Evolutionary conservation across 2,888 invertebrate species (phyloP).

Genomic region (Caenorhabditis uteleia): DNA sequence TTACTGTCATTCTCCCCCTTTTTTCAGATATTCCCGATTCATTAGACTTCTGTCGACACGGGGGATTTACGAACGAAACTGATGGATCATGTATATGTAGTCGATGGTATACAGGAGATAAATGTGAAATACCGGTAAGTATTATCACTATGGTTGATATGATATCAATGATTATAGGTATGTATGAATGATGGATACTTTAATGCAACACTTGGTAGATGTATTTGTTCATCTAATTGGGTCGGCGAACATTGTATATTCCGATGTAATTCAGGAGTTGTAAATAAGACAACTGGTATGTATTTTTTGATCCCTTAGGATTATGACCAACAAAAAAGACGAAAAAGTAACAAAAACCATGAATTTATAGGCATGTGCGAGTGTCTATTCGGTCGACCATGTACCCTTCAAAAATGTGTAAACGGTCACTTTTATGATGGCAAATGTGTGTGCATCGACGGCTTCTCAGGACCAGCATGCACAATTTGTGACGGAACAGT

Average conservation of each 20-base stretch:
- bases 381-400: slow-evolving; percentile 29
- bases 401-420: slow-evolving; percentile 35
- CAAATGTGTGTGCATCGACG: slow-evolving; percentile 33
- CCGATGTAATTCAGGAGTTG: slow-evolving; percentile 36
- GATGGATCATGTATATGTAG: slow-evolving; percentile 40
- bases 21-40: no score
- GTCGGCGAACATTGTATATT: slow-evolving; percentile 39
- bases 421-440: slow-evolving; percentile 43
- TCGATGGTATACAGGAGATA: slow-evolving; percentile 25
- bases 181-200: slow-evolving; percentile 43
- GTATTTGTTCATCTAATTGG: slow-evolving; percentile 36
- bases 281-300: slow-evolving; percentile 41
- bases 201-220: slow-evolving; percentile 31
- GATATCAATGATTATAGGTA: neutral
- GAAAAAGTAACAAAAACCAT: neutral
- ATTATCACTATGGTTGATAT: neutral
- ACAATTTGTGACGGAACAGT: slow-evolving; percentile 37
- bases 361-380: slow-evolving; percentile 25
- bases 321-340: neutral
- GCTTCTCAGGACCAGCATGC: slow-evolving; percentile 43
- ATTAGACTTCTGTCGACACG: slow-evolving; percentile 37
- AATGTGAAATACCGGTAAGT: slow-evolving; percentile 26
- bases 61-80: slow-evolving; percentile 38
- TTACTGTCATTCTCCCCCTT: no score
- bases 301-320: neutral